These are phyloP conservation scores for Chamaea fasciata DNA, from an alignment of 2,113 vertebrate species.

Conservation along the genomic window DNA sequence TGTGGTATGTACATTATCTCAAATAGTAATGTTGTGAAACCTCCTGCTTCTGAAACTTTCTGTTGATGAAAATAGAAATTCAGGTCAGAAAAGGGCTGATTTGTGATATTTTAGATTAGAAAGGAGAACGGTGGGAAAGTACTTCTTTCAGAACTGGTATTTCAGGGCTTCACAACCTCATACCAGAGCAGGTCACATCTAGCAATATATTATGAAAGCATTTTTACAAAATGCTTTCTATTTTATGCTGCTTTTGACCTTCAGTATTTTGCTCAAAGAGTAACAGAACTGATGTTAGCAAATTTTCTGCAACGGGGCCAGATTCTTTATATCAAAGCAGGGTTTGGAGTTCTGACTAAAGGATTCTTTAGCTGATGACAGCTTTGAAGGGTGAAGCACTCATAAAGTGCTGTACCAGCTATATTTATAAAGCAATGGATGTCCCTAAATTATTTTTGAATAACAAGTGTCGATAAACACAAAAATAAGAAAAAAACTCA, in stretches of 20 bases:
- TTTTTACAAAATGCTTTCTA: not conserved
- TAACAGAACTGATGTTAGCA: not conserved
- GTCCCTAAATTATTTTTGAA: not conserved
- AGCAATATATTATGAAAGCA: not conserved
- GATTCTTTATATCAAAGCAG: not conserved
- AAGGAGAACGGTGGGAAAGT: not conserved
- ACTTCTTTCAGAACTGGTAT: not conserved
- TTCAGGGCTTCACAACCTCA: not conserved
- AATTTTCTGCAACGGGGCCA: not conserved
- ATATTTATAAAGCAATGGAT: not conserved
- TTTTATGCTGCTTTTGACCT: not conserved
- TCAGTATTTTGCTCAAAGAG: not conserved
- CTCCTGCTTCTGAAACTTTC: not conserved
- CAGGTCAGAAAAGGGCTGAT: not conserved
- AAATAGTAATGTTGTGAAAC: not conserved
- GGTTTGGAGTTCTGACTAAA: not conserved
- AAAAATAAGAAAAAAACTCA: not conserved
- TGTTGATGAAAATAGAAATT: not conserved
- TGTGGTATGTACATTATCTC: not conserved
- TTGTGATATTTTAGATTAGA: not conserved
- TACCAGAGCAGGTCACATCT: not conserved
- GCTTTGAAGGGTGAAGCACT: not conserved
- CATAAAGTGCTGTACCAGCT: not conserved
- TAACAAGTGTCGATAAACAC: not conserved
- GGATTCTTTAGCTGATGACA: not conserved